phyloP scores from a whole-genome alignment of 2,797 vertebrate genomes.

The Lepilemur septentrionalis region DNA sequence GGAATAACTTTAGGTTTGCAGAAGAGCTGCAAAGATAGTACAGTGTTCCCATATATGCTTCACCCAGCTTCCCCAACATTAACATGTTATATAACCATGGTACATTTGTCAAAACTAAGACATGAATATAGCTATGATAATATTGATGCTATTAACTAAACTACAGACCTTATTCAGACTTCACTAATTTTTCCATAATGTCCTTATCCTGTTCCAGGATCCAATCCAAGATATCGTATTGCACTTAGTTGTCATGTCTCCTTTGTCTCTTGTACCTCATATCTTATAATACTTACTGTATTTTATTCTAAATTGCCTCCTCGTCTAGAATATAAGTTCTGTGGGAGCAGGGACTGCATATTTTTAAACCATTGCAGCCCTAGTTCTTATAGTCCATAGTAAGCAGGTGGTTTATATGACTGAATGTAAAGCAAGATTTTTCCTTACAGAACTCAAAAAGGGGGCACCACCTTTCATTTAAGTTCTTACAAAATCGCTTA shows the following conservation, averaged over 20 bases:
- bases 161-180: background rate
- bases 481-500: conserved; percentile 3
- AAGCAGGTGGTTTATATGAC: background rate
- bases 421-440: background rate
- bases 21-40: background rate
- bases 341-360: background rate
- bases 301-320: background rate
- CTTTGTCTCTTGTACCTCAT: background rate
- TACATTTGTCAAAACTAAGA: background rate
- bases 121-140: background rate
- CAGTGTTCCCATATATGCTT: background rate
- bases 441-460: background rate
- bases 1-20: conserved; percentile 2
- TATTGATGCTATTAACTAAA: conserved; percentile 1
- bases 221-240: background rate
- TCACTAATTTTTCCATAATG: background rate
- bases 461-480: background rate
- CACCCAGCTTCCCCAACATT: background rate
- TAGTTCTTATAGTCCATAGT: background rate
- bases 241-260: background rate
- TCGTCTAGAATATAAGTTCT: background rate
- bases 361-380: background rate
- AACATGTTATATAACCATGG: background rate
- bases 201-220: background rate
- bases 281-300: background rate